A percentile compares a stretch with the other conserved stretches of the same genome.
phyloP scores from a whole-genome alignment of 53 echinoderm and acorn worm species.

The Pentamera pediparva region DNA sequence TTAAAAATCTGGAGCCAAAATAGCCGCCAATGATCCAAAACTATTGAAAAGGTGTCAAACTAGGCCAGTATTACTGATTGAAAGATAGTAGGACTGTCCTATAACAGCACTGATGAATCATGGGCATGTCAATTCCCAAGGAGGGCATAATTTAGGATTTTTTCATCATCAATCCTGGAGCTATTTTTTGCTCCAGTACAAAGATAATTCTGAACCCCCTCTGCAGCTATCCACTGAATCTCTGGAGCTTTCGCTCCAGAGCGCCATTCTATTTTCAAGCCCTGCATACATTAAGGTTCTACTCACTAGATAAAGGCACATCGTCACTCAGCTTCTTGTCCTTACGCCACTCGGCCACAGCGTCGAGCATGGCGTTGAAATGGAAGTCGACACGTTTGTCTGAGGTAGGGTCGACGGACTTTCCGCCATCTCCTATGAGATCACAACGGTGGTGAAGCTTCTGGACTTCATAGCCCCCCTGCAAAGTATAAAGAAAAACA shows the following conservation, averaged over 20 bases:
- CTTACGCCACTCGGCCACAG: conserved; percentile 94
- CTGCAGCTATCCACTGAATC: not conserved
- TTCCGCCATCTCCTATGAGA: conserved; percentile 70
- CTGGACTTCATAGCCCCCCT: conserved; percentile 75
- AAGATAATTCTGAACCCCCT: no score
- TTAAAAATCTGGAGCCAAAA: no score
- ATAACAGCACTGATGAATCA: no score
- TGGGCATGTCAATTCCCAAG: no score
- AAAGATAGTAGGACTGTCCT: no score
- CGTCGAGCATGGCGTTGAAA: conserved; percentile 99
- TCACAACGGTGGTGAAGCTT: conserved; percentile 82
- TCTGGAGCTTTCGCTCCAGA: not conserved
- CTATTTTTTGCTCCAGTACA: no score
- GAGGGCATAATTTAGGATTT: no score
- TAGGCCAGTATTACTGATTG: no score
- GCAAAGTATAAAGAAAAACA: not conserved
- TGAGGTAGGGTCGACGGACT: conserved; percentile 53
- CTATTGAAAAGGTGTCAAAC: no score
- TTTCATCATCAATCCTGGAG: no score
- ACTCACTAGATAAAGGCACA: conserved; percentile 79
- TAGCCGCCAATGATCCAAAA: no score
- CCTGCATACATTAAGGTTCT: not conserved
- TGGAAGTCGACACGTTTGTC: conserved; percentile 96
- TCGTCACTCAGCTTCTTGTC: conserved; percentile 72
- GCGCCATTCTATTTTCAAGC: not conserved